phyloP scores from a whole-genome alignment of 2,888 invertebrate genomes.

The Leptinotarsa juncta region DNA sequence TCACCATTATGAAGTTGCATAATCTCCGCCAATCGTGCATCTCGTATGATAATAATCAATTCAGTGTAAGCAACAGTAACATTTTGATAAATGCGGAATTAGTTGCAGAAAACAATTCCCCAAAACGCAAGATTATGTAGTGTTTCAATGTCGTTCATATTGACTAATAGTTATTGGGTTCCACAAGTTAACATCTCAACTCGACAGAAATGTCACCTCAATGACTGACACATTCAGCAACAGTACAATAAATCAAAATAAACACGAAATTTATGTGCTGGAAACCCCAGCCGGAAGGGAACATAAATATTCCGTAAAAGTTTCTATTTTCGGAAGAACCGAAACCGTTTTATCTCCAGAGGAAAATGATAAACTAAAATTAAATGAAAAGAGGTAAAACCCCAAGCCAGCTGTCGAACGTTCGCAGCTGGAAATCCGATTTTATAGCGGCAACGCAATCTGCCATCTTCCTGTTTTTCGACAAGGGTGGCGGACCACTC shows the following conservation, averaged over 20 bases:
- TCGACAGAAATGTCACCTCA: constrained; percentile 11
- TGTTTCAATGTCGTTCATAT: background rate
- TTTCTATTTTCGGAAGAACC: constrained; percentile 22
- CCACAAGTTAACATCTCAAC: constrained; percentile 7
- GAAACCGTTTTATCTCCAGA: constrained; percentile 24
- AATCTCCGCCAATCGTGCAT: too few species aligned
- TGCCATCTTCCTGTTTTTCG: constrained; percentile 24
- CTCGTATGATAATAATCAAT: too few species aligned
- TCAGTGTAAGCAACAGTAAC: too few species aligned
- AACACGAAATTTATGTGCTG: constrained; percentile 9
- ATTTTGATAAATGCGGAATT: too few species aligned
- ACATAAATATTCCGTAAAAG: constrained; percentile 19
- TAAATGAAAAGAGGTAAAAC: constrained; percentile 41
- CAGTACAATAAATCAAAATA: constrained; percentile 11
- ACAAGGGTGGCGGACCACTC: constrained; percentile 35
- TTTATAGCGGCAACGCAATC: constrained; percentile 15
- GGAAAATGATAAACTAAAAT: constrained; percentile 39
- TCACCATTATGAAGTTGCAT: too few species aligned
- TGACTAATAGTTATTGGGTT: background rate
- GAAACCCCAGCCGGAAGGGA: constrained; percentile 23
- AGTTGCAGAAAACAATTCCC: too few species aligned
- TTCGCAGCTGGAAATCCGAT: constrained; percentile 23
- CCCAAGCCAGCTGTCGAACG: constrained; percentile 31
- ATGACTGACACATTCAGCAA: constrained; percentile 13
- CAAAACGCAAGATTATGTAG: background rate